Base-by-base conservation (phyloP, 2,888 invertebrate species). In the Tortricodes alternella region DNA sequence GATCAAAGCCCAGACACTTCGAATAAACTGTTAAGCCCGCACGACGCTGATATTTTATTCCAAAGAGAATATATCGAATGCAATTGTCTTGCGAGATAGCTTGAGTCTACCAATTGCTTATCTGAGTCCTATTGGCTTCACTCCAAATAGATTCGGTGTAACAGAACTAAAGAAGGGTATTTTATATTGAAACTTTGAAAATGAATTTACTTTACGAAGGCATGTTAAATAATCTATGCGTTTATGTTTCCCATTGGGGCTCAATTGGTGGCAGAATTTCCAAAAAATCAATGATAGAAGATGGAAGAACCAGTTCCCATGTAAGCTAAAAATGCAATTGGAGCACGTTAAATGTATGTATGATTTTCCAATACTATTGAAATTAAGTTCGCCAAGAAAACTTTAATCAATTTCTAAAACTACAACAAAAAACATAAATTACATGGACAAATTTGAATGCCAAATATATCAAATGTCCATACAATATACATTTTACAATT, bases 81-180 rank as follows among this genome's bases (percentile, higher is more conserved):
- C 76, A 72, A 77, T 78, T 76, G 78, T 79, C 74, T 76, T 66
- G 68, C 66, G 70, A 61, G 58, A 55, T 55, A 55, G 55, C 60
- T 67, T 65, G 66, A 55, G 66, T 72, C 69, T 70, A 75, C 71
- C 77, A 74, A 78, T 75, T 77, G 77, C 74, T 76, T 80, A 75
- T 80, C 73, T 75, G 61, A 63, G 67, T 63, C 60, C 65, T 67
- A 73, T 75, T 80, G 79, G 79, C 81, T 70, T 61, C 65, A 63
- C 65, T 78, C 81, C 79, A 80, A 80, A 74, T 76, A 76, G 73
- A 76, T 77, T 73, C 64, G 61, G 62, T 59, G 38, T 57, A 58
- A 60, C 65, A 64, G 62, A 71, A 34, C 32, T 63, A 64, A 66
- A 68, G 64, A 63, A 67, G 64, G 60, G 58, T 66, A 65, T 67